Base-by-base conservation (phyloP, 2,888 invertebrate species). In the Homarus gammarus region DNA sequence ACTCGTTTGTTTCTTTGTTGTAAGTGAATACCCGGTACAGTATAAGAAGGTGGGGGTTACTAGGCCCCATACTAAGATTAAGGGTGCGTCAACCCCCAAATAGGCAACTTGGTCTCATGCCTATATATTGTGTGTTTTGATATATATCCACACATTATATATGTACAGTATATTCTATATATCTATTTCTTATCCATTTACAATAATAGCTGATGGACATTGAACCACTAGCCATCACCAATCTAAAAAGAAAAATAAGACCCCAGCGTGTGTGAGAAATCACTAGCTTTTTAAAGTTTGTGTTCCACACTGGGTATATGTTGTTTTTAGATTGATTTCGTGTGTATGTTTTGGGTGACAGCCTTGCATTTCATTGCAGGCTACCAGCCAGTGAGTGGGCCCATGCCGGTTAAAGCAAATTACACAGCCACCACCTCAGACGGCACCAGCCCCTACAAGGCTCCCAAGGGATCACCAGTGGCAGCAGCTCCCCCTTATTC, bases 371-470 rank as follows among this genome's bases (percentile, higher is more conserved):
- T 84, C 81, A 72, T 85, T 89, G 84, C 91, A 91, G 91, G 90
- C 84, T 91, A 91, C 86, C 91, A 90, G 88, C 91, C 91, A 81
- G 91, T 91, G 82, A 90, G 88, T 83, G 91, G 91, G 64, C 91
- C 91, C 83, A 90, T 91, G 77, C 91, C 91, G 72, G 84, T 89
- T 49, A 89, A 84, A 77, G 78, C 83, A 64, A 89, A 78, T 89
- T 89, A 89, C 89, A 77, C 89, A 89, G 89, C 89, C 44, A 88
- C 88, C 68, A 88, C 88, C 78, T 79, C 83, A 51, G 88, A 77
- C 44, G 90, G 87, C 86, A 49, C 84, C 81, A 70, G 84, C 38
- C 84, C 91, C 84, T 90, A 87, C 87, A 87, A 90, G 82, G 84
- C 90, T 77, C 82, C 90, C 78, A 86, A 90, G 84, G 87, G 85